Evolutionary conservation across 2,888 invertebrate genomes (phyloP).

Genomic region (Punctoribates punctum): DNA sequence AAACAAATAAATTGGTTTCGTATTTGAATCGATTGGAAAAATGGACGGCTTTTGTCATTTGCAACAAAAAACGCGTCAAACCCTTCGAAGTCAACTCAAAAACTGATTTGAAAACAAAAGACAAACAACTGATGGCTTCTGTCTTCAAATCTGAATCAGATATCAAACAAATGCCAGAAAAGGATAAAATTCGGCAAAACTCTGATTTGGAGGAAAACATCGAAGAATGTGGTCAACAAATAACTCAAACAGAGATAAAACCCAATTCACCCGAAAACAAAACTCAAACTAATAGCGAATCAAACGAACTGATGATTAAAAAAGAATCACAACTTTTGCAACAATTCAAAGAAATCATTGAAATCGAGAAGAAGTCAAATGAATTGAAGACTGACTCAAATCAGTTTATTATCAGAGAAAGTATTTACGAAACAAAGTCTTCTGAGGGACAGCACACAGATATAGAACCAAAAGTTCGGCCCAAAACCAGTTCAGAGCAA

Average conservation of each 20-base stretch:
- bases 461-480: not conserved
- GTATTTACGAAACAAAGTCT: not conserved
- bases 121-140: not conserved
- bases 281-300: not conserved
- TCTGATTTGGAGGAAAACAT: not conserved
- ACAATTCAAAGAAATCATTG: not conserved
- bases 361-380: not conserved
- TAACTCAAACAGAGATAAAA: not conserved
- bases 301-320: not conserved
- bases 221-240: not conserved
- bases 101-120: not conserved
- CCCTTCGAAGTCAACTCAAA: not conserved
- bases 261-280: not conserved
- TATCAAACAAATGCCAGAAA: not conserved
- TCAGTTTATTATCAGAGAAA: not conserved
- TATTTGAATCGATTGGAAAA: not conserved
- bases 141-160: not conserved
- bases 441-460: not conserved
- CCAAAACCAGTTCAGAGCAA: not conserved
- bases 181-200: not conserved
- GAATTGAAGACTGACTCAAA: not conserved
- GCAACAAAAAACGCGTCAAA: slow-evolving; percentile 5
- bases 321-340: not conserved
- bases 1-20: not conserved
- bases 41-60: not conserved